phyloP scores from a whole-genome alignment of 2,888 invertebrate species.

The Xylocampa areola region DNA sequence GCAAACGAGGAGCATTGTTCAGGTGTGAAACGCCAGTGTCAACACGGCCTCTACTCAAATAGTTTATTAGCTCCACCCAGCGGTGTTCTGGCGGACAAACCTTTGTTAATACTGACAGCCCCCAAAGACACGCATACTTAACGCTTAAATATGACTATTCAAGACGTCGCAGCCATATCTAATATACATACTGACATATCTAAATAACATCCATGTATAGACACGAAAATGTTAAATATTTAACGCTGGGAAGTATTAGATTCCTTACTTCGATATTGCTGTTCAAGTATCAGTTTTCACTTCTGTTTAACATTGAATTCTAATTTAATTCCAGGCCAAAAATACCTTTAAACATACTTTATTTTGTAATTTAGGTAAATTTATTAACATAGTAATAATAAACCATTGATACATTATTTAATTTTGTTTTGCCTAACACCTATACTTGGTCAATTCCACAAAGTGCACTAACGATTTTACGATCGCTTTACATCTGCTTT shows the following conservation, averaged over 20 bases:
- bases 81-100: conserved; percentile 83
- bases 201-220: conserved; percentile 53
- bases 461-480: conserved; percentile 78
- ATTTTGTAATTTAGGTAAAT: conserved; percentile 17
- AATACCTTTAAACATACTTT: conserved; percentile 3
- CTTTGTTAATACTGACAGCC: conserved; percentile 86
- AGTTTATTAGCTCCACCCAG: conserved; percentile 89
- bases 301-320: conserved; percentile 14
- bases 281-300: conserved; percentile 41
- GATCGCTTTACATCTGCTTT: conserved; percentile 78
- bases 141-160: conserved; percentile 83
- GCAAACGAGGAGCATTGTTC: conserved; percentile 90
- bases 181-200: conserved; percentile 66
- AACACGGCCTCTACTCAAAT: conserved; percentile 88
- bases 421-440: conserved; percentile 42
- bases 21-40: conserved; percentile 90
- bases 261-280: conserved; percentile 35
- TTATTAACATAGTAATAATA: conserved; percentile 35
- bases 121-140: conserved; percentile 85
- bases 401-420: conserved; percentile 39
- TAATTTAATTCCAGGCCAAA: conserved; percentile 29
- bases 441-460: conserved; percentile 71
- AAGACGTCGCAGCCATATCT: conserved; percentile 70
- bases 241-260: conserved; percentile 50
- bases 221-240: conserved; percentile 53